A percentile compares a stretch with the other conserved stretches of the same genome.
Conservation (phyloP, 2,888 invertebrate species). For the Campoletis raptor region DNA sequence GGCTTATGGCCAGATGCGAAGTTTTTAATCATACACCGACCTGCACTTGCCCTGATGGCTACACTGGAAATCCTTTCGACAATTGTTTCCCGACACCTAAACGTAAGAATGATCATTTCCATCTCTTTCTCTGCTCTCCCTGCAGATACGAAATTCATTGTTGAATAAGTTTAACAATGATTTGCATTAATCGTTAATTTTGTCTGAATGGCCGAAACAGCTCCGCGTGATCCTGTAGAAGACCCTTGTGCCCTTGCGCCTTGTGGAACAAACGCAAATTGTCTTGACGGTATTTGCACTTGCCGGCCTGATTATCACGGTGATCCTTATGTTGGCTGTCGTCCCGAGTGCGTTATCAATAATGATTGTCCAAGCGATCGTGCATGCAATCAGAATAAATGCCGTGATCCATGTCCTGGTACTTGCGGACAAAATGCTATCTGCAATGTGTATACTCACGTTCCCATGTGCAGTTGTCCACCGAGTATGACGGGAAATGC, state of each 20-base stretch:
- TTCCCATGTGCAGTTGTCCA: slow-evolving; percentile 87
- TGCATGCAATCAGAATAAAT: slow-evolving; percentile 92
- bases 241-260: slow-evolving; percentile 90
- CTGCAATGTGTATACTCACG: slow-evolving; percentile 87
- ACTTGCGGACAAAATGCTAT: slow-evolving; percentile 89
- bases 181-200: background rate
- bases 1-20: slow-evolving; percentile 84
- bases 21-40: slow-evolving; percentile 86
- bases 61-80: slow-evolving; percentile 90
- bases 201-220: slow-evolving; percentile 7
- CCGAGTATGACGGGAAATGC: slow-evolving; percentile 91
- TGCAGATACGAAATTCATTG: too few relatives aligned
- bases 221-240: slow-evolving; percentile 36
- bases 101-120: slow-evolving; percentile 68
- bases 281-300: slow-evolving; percentile 90
- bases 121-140: too few relatives aligned
- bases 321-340: slow-evolving; percentile 90
- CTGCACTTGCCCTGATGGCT: slow-evolving; percentile 86
- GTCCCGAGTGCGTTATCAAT: slow-evolving; percentile 92
- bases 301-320: slow-evolving; percentile 91
- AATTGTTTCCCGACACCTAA: slow-evolving; percentile 83
- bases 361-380: slow-evolving; percentile 90
- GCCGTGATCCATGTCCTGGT: slow-evolving; percentile 91
- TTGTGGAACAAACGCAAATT: slow-evolving; percentile 91
- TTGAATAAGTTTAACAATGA: background rate